These are phyloP conservation scores for Gorsachius magnificus DNA, from an alignment of 2,797 vertebrate species.

Conservation along the genomic window DNA sequence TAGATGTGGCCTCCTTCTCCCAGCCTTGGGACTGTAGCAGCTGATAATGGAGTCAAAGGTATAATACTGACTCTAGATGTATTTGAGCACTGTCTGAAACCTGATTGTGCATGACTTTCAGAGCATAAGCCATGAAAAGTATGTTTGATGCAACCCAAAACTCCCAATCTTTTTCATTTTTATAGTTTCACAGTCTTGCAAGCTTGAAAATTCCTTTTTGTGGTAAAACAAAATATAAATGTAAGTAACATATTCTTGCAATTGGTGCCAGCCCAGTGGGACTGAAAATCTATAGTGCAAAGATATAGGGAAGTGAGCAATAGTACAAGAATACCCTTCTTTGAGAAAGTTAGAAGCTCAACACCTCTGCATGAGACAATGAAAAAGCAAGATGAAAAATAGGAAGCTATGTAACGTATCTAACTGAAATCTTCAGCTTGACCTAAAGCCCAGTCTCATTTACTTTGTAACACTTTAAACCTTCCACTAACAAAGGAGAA, in stretches of 20 bases:
- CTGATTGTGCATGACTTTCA: slow-evolving; percentile 53
- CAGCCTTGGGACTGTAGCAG: slow-evolving; percentile 14
- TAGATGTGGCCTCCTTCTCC: slow-evolving; percentile 2
- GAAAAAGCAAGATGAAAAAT: neutral
- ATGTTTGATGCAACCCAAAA: slow-evolving; percentile 15
- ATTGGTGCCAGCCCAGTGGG: slow-evolving; percentile 42
- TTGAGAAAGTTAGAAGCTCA: neutral
- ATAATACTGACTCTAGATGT: neutral
- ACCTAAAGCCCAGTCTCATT: neutral
- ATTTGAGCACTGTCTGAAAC: slow-evolving; percentile 55
- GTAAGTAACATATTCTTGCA: slow-evolving; percentile 20
- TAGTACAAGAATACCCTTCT: neutral
- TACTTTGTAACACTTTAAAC: neutral
- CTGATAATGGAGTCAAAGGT: slow-evolving; percentile 3
- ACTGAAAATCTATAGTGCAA: slow-evolving; percentile 31
- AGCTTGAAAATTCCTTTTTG: slow-evolving; percentile 57
- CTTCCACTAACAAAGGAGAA: neutral
- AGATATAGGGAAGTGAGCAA: neutral
- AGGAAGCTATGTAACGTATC: neutral
- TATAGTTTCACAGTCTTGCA: slow-evolving; percentile 17
- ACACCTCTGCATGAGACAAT: neutral
- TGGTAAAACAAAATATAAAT: slow-evolving; percentile 21
- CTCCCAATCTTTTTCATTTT: slow-evolving; percentile 39
- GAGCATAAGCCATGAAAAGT: slow-evolving; percentile 48
- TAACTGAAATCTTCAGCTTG: neutral